Evolutionary conservation across 2,888 invertebrate genomes (phyloP).

Genomic region (Pyrrhia umbra): DNA sequence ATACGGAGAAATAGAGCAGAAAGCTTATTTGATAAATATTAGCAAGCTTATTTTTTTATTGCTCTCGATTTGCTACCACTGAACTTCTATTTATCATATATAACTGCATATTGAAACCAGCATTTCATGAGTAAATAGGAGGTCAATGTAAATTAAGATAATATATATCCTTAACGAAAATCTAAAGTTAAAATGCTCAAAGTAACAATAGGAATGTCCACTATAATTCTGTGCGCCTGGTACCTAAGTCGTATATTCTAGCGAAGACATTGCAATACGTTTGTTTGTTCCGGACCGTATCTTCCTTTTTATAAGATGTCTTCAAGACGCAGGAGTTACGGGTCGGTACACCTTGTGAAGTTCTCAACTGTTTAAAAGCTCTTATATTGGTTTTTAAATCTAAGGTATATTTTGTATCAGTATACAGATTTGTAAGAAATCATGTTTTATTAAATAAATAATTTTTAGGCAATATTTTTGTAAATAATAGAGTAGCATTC

Average conservation of each 20-base stretch:
- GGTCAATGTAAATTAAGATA: background rate
- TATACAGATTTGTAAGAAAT: no score
- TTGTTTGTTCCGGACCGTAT: slow-evolving; percentile 83
- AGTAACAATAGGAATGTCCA: slow-evolving; percentile 64
- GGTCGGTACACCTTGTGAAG: slow-evolving; percentile 75
- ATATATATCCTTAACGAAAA: slow-evolving; percentile 20
- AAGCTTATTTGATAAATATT: no score
- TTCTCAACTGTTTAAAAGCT: slow-evolving; percentile 69
- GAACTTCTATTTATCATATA: background rate
- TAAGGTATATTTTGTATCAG: background rate
- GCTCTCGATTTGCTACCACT: no score
- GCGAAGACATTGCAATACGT: slow-evolving; percentile 80
- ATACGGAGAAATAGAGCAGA: no score
- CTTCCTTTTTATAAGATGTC: slow-evolving; percentile 82
- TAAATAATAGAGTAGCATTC: no score
- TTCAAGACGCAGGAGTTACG: slow-evolving; percentile 74
- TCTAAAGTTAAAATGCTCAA: slow-evolving; percentile 19
- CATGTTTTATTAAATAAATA: background rate
- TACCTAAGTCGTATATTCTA: slow-evolving; percentile 76
- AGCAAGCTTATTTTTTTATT: background rate
- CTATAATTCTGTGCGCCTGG: slow-evolving; percentile 69
- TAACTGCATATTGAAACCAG: background rate
- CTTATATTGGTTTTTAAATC: slow-evolving; percentile 63
- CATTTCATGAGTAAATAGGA: background rate
- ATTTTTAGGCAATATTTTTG: no score